A percentile compares a stretch with the other conserved stretches of the same genome.
Conservation (phyloP, 2,888 invertebrate species). For the Steinernema hermaphroditum region DNA sequence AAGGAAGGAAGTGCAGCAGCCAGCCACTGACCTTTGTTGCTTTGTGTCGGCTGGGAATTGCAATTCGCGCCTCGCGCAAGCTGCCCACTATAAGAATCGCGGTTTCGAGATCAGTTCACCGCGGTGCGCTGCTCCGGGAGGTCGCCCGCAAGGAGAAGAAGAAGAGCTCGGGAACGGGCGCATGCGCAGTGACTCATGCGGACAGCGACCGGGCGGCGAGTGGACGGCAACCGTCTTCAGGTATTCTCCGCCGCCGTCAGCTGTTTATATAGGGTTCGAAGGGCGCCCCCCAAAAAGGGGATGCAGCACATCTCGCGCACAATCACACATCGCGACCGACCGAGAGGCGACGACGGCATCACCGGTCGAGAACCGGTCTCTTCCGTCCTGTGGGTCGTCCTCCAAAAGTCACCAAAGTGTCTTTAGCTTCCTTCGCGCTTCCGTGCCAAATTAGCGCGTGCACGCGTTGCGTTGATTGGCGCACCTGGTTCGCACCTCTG, state of each 20-base stretch:
- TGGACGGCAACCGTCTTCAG: constrained; percentile 17
- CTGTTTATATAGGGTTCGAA: constrained; percentile 16
- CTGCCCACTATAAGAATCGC: not conserved
- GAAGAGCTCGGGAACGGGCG: not conserved
- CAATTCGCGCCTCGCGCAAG: constrained; percentile 17
- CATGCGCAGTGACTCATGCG: constrained; percentile 12
- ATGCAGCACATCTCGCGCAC: constrained; percentile 25
- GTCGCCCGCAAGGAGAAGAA: not conserved
- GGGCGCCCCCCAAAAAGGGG: constrained; percentile 4
- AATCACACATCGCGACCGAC: no score
- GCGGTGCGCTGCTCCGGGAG: not conserved
- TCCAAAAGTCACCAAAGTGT: constrained; percentile 7
- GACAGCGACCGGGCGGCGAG: not conserved
- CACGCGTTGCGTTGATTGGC: not conserved
- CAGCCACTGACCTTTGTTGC: not conserved
- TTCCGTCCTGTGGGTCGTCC: not conserved
- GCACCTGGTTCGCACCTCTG: no score
- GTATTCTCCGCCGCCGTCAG: not conserved
- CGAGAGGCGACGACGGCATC: not conserved
- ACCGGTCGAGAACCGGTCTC: constrained; percentile 26
- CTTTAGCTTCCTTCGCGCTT: not conserved
- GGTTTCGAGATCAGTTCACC: not conserved
- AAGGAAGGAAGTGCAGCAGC: not conserved
- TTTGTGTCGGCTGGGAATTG: constrained; percentile 11
- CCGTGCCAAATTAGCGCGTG: constrained; percentile 5